A percentile compares a stretch with the other conserved stretches of the same genome.
Evolutionary conservation across 2,113 vertebrate species (phyloP).

Genomic region (Glaucidium brasilianum): DNA sequence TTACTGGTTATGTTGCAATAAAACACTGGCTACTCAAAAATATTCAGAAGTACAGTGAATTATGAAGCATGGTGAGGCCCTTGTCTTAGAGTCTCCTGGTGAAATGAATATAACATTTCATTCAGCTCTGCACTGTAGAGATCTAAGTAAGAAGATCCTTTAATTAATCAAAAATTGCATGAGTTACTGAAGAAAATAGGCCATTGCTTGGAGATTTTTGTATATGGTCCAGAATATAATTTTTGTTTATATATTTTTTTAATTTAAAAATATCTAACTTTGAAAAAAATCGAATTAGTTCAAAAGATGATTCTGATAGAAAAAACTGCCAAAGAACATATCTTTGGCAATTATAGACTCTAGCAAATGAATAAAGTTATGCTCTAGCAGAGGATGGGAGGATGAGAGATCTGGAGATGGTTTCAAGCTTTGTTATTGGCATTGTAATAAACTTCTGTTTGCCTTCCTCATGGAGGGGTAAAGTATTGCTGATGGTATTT

Average conservation of each 20-base stretch:
- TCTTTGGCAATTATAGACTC: background rate
- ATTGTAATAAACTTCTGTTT: background rate
- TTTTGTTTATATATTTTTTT: background rate
- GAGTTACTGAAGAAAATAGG: background rate
- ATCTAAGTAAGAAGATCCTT: background rate
- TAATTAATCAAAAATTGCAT: background rate
- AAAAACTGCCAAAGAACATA: background rate
- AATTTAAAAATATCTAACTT: background rate
- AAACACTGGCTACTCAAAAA: background rate
- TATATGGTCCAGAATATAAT: background rate
- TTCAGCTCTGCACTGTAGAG: background rate
- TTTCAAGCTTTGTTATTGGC: background rate
- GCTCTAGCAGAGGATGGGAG: background rate
- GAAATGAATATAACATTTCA: background rate
- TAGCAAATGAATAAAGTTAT: background rate
- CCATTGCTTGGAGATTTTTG: background rate
- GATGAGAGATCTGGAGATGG: background rate
- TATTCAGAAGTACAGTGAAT: background rate
- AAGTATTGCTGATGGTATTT: background rate
- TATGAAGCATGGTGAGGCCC: accelerated
- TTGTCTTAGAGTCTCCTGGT: accelerated
- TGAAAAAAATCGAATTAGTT: background rate
- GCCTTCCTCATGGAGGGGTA: background rate
- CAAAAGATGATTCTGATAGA: background rate
- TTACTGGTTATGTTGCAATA: background rate